Base-by-base conservation (phyloP, 1,140 invertebrate genomes). In the Bombus superbus region DNA sequence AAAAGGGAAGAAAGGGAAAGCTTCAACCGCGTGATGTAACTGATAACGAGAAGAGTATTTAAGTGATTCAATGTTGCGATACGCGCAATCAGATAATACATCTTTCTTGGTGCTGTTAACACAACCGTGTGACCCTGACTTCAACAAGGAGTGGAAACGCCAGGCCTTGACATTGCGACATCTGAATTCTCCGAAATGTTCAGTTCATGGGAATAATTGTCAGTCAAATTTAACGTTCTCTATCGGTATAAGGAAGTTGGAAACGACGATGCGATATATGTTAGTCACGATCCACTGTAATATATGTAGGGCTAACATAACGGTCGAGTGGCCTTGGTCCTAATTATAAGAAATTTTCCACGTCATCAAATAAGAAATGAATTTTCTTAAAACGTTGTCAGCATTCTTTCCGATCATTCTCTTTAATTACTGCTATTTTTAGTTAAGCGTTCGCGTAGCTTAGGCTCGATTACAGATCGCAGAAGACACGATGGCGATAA, bases 71-170 rank as follows among this genome's bases (percentile, higher is more conserved):
- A 8, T 35, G 6, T 66, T 22, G 6, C 18, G 32, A 66, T 38
- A 69, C 47, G 47, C 18, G 18, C 9, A 28, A 69, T 69, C 35
- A 69, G 35, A 35, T 40, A 38, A 3, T 35, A 25, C 66, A 38
- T 18, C 22, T 68, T 10, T 38, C 66, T 68, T 38, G 18, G 1
- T 35, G 9, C 4, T 2, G 35, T 69, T 69, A 69, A n/a, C 11
- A 8, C 1, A 62, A n/a, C 4, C 18, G 22, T 28, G 38, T 28
- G 28, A 2, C 40, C 11, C 25, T 42, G 11, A 42, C 13, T 42
- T n/a, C 10, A 3, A 38, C 11, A 5, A 13, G 5, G 0, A 28
- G n/a, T n/a, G 6, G 38, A n/a, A n/a, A 15, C 2, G 22, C 0
- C 28, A 5, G 11, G 2, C 69, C 40, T 42, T 72, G 40, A 15